Percentiles rank a stretch among this genome's conserved stretches.
These are phyloP conservation scores for Tanytarsus gracilentus DNA, from an alignment of 2,888 invertebrate genomes.

Conservation along the genomic window DNA sequence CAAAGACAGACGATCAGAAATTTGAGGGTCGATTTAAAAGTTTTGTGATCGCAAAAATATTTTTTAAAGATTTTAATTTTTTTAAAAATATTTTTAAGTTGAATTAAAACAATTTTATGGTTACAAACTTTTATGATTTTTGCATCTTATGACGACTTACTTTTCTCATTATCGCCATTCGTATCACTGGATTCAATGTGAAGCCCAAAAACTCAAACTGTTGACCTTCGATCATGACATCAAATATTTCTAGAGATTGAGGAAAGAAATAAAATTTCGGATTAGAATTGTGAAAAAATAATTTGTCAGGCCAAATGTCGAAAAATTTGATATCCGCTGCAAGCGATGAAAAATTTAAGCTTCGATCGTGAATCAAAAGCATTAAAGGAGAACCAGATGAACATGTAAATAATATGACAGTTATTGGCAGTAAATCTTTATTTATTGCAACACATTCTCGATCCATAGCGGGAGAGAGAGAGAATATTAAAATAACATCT, in stretches of 20 bases:
- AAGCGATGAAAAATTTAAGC: no score
- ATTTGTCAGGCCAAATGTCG: no score
- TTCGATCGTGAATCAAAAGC: no score
- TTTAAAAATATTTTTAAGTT: no score
- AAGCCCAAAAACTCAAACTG: constrained; percentile 63
- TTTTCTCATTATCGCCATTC: constrained; percentile 47
- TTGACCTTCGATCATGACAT: constrained; percentile 62
- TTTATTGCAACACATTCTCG: constrained; percentile 13
- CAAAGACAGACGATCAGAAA: constrained; percentile 22
- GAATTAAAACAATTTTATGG: background rate
- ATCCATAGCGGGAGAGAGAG: background rate
- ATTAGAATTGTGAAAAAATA: no score
- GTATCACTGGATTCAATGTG: constrained; percentile 46
- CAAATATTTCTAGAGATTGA: constrained; percentile 48
- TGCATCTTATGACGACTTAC: constrained; percentile 32
- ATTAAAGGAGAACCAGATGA: background rate
- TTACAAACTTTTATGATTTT: constrained; percentile 30
- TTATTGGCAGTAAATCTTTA: constrained; percentile 27
- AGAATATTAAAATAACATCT: constrained; percentile 22
- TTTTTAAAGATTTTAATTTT: no score
- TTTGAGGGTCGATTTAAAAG: constrained; percentile 29
- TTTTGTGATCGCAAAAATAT: background rate
- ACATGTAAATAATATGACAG: constrained; percentile 26
- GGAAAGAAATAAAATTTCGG: constrained; percentile 1
- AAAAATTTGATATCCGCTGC: no score